phyloP scores from a whole-genome alignment of 1,140 invertebrate genomes.

The Calephelis nemesis region DNA sequence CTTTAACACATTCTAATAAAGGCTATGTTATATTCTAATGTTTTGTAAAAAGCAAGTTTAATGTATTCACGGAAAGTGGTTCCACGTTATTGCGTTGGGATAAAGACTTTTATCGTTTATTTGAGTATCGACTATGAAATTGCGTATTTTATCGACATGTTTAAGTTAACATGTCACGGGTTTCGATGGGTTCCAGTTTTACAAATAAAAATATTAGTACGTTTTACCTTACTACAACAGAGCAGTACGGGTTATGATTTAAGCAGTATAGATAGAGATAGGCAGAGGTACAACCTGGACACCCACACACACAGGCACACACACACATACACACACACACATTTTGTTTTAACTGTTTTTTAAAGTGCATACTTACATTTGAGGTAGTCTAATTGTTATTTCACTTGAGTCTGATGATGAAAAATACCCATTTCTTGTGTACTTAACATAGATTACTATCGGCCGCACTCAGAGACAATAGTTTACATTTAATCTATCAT shows the following conservation, averaged over 20 bases:
- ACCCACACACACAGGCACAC: no score
- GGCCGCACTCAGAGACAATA: no score
- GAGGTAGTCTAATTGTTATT: no score
- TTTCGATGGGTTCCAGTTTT: conserved; percentile 42
- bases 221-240: neutral
- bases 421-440: no score
- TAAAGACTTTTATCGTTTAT: conserved; percentile 31
- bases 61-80: conserved; percentile 26
- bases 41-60: conserved; percentile 32
- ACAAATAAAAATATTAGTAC: conserved; percentile 38
- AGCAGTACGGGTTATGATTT: neutral
- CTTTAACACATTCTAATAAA: conserved; percentile 30
- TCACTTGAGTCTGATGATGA: no score
- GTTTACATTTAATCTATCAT: no score
- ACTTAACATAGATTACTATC: no score
- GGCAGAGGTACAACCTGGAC: no score
- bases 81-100: conserved; percentile 15
- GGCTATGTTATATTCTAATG: conserved; percentile 19
- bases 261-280: neutral
- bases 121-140: conserved; percentile 11
- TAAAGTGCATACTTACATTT: no score
- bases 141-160: conserved; percentile 35
- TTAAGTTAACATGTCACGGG: conserved; percentile 43
- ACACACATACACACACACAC: no score
- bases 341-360: no score